phyloP scores from a whole-genome alignment of 2,888 invertebrate species.

The Hydrotaea diabolus region DNA sequence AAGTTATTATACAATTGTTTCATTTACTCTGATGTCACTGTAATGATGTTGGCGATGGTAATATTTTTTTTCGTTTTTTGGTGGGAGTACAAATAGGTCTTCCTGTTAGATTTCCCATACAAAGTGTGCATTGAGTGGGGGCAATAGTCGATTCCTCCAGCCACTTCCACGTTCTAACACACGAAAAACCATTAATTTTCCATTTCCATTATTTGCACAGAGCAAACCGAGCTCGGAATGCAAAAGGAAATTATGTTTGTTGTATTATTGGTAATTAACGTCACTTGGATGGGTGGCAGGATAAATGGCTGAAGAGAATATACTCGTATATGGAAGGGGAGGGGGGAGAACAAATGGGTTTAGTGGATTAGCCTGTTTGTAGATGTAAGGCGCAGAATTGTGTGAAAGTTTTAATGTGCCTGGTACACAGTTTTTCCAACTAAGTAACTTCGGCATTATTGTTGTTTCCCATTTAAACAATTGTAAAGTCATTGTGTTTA shows the following conservation, averaged over 20 bases:
- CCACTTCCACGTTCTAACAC: background rate
- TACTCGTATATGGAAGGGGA: too few species aligned
- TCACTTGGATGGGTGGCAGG: background rate
- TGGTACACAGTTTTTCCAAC: background rate
- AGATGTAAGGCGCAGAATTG: too few species aligned
- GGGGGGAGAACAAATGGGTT: too few species aligned
- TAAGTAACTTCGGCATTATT: background rate
- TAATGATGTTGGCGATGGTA: too few species aligned
- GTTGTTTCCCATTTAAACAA: background rate
- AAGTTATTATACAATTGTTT: constrained; percentile 54
- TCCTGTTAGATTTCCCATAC: too few species aligned
- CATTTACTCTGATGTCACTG: constrained; percentile 32
- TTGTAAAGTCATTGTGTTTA: background rate
- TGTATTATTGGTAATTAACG: constrained; percentile 60
- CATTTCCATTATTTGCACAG: constrained; percentile 50
- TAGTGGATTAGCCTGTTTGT: too few species aligned
- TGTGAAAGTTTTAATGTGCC: background rate
- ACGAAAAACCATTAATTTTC: constrained; percentile 59
- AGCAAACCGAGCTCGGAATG: constrained; percentile 5
- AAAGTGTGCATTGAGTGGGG: background rate
- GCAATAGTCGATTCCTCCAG: background rate
- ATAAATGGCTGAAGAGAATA: too few species aligned
- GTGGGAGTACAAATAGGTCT: too few species aligned
- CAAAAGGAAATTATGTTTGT: constrained; percentile 52
- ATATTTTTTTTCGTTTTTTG: too few species aligned